phyloP scores from a whole-genome alignment of 2,797 vertebrate species.

The Sardinella longiceps region DNA sequence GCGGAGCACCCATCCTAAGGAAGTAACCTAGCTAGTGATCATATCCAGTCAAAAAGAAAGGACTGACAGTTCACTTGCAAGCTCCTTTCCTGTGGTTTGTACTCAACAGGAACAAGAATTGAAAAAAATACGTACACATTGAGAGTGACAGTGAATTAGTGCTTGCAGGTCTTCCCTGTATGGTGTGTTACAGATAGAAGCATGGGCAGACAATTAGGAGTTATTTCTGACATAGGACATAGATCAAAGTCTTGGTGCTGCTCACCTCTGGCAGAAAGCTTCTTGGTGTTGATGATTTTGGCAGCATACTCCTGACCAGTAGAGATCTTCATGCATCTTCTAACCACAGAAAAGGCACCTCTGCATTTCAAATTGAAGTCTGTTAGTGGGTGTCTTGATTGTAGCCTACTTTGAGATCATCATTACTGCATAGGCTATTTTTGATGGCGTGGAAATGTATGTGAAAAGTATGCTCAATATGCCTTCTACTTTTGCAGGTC shows the following conservation, averaged over 20 bases:
- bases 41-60: neutral
- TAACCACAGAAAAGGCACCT: conserved; percentile 96
- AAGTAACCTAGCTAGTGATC: neutral
- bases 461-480: neutral
- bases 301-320: conserved; percentile 94
- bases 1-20: neutral
- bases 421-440: neutral
- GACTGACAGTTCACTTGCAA: neutral
- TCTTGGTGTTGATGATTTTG: conserved; percentile 99
- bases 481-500: neutral
- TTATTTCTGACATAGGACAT: neutral
- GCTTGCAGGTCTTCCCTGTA: neutral
- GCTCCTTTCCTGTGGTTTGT: too few species aligned
- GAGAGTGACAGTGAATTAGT: too few species aligned
- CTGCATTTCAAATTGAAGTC: conserved; percentile 70
- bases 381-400: neutral
- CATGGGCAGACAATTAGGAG: neutral
- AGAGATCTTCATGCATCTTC: conserved; percentile 95
- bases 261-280: conserved; percentile 94
- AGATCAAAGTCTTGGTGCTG: conserved; percentile 44
- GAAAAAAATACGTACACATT: too few species aligned
- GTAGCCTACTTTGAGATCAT: neutral
- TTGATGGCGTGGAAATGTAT: neutral
- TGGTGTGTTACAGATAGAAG: neutral
- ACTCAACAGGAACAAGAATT: too few species aligned